Evolutionary conservation across 2,113 vertebrate genomes (phyloP).

Genomic region (Suricata suricatta): DNA sequence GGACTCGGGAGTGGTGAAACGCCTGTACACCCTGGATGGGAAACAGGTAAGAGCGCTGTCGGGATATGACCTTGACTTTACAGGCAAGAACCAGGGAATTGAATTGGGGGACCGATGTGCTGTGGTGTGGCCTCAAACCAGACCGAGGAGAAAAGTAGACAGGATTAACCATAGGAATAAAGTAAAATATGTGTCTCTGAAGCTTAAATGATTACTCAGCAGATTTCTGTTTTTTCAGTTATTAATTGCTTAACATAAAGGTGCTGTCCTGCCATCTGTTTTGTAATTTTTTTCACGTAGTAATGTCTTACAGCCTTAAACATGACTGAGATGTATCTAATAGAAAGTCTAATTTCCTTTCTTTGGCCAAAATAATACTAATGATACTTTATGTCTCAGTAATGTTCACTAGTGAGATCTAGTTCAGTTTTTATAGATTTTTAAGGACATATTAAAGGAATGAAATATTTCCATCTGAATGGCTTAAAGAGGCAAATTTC

Average conservation of each 20-base stretch:
- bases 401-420: neutral
- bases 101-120: neutral
- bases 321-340: neutral
- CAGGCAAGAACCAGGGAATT: neutral
- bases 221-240: neutral
- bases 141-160: neutral
- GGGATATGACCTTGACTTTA: neutral
- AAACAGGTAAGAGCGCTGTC: constrained; percentile 90
- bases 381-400: neutral
- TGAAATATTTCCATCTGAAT: neutral
- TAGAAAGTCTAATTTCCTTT: neutral
- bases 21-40: constrained; percentile 96
- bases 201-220: neutral
- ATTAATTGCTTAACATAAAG: neutral
- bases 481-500: neutral
- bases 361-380: neutral
- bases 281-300: neutral
- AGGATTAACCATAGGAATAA: neutral
- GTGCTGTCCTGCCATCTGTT: neutral
- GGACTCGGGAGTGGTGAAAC: constrained; percentile 96
- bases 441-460: neutral
- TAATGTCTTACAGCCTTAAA: neutral
- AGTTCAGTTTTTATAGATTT: neutral
- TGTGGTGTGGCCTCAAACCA: neutral
- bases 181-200: neutral